Evolutionary conservation across 1,140 invertebrate species (phyloP), one percentile per base, ranked within the genome.

Genomic region (Panulirus ornatus): DNA sequence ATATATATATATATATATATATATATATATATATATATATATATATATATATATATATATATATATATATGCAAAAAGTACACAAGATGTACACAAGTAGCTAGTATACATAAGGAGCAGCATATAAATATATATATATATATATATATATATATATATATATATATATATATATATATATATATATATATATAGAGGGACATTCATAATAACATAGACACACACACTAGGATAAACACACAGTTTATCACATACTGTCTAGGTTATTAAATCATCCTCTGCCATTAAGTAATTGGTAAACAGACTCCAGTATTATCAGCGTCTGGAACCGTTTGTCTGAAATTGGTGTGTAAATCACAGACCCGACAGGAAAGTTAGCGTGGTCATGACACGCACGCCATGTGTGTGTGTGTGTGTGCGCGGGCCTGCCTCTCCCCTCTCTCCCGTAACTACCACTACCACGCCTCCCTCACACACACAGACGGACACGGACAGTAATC

Each of bases 211-310:
- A 14, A 78, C 75, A 78, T 40, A 42, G 38, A 75, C 34, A 75
- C 71, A 36, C 5, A 5, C 22, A 66, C 70, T 16, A 14, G 19
- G 54, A 66, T 6, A 66, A 30, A 66, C 58, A 6, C 8, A 66
- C 8, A 8, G 30, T 66, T 66, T 30, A 27, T 30, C 58, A 27
- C 58, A 66, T 27, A 66, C 58, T 58, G 19, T 58, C 54, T 66
- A 66, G 30, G 58, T 66, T 66, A 66, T 30, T 66, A 66, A 66
- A 30, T 66, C 58, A 66, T 66, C 58, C 58, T 5, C 11, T 30
- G 27, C 58, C 27, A 66, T 66, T 66, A 66, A 66, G 58, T 66
- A 66, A 66, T 66, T 66, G 58, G n/a, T 8, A 66, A 66, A 66
- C 58, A 66, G n/a, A 66, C 14, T 27, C 27, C 58, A 66, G 58